Evolutionary conservation across 2,888 invertebrate species (phyloP).

Genomic region (Sympetrum striolatum): DNA sequence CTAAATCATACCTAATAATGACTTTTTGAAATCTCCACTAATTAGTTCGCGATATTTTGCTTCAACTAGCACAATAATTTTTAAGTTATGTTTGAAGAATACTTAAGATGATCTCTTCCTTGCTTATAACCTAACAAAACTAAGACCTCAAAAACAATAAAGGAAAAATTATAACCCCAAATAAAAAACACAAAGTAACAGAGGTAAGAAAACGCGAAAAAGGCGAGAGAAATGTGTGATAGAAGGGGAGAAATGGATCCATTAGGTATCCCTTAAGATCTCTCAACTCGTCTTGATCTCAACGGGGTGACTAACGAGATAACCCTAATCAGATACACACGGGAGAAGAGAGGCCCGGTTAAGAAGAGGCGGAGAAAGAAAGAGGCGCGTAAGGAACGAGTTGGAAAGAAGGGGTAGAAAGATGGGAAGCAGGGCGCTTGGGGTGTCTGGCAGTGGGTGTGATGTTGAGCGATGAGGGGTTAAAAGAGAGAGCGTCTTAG

Average conservation of each 20-base stretch:
- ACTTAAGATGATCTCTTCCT: too few species aligned
- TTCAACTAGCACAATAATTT: too few species aligned
- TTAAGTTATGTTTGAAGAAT: too few species aligned
- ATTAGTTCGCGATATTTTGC: too few species aligned
- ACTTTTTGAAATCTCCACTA: too few species aligned
- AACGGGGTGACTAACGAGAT: conserved; percentile 16
- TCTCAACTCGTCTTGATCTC: conserved; percentile 2
- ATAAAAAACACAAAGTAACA: not conserved
- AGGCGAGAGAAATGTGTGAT: not conserved
- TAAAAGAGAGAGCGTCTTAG: not conserved
- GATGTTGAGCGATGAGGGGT: conserved; percentile 42
- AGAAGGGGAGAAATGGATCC: not conserved
- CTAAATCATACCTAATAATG: too few species aligned
- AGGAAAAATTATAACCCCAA: not conserved
- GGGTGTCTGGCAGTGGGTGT: conserved; percentile 25
- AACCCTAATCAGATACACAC: conserved; percentile 32
- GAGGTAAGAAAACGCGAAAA: not conserved
- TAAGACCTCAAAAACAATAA: too few species aligned
- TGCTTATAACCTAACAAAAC: too few species aligned
- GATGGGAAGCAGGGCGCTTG: not conserved
- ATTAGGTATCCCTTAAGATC: conserved; percentile 3
- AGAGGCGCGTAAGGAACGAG: not conserved
- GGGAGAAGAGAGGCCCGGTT: not conserved
- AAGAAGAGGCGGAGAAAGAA: not conserved
- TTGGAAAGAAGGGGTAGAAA: not conserved